Conservation (phyloP, 2,797 vertebrate species). For the Anguilla megastoma region DNA sequence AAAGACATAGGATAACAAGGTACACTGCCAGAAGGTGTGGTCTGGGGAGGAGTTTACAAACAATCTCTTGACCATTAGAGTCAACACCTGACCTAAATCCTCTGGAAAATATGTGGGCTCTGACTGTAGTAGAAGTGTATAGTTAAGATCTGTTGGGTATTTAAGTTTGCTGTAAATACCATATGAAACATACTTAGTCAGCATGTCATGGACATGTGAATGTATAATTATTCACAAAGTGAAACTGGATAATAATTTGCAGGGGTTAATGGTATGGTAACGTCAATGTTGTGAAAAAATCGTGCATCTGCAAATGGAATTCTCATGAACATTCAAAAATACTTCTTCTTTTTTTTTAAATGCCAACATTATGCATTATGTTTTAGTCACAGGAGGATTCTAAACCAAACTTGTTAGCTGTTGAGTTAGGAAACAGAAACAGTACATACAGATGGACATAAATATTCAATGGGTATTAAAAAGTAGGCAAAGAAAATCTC, state of each 20-base stretch:
- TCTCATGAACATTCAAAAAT: not conserved
- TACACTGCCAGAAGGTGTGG: not conserved
- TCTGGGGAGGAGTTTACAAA: not conserved
- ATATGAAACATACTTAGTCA: not conserved
- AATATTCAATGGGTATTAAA: not conserved
- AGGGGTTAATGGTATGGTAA: not conserved
- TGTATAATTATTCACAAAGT: not conserved
- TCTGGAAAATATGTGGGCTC: not conserved
- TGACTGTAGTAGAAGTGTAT: not conserved
- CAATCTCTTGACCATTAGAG: not conserved
- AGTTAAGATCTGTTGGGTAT: not conserved
- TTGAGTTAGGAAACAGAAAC: not conserved
- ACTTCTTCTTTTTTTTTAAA: not conserved
- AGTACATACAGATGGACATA: not conserved
- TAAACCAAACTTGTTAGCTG: not conserved
- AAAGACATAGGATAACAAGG: conserved; percentile 23
- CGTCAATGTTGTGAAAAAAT: not conserved
- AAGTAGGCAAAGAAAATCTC: not conserved
- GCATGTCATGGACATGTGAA: not conserved
- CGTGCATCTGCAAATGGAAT: not conserved
- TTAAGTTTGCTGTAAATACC: not conserved
- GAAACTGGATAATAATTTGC: not conserved
- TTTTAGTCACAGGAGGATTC: not conserved
- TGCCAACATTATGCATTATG: not conserved
- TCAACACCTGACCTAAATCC: not conserved